These are phyloP conservation scores for Calypte anna DNA, from an alignment of 2,113 vertebrate genomes.

Conservation along the genomic window DNA sequence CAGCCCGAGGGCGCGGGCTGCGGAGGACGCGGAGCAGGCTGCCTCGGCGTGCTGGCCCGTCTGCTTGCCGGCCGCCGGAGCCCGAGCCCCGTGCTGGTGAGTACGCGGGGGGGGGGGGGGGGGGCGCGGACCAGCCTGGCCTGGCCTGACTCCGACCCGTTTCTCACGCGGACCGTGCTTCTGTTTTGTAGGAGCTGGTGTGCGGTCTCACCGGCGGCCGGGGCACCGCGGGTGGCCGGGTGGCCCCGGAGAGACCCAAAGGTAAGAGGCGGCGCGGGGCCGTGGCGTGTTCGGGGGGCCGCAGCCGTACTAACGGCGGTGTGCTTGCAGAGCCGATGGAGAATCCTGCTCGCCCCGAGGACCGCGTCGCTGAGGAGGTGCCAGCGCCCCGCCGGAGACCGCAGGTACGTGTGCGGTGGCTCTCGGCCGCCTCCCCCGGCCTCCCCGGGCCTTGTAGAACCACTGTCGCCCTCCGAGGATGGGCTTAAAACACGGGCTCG, in stretches of 20 bases:
- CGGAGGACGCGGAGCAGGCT: slow-evolving; percentile 84
- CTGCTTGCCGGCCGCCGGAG: slow-evolving; percentile 84
- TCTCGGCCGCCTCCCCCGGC: too few species aligned
- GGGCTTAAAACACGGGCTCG: too few species aligned
- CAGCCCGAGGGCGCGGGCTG: slow-evolving; percentile 84
- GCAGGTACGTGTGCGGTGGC: slow-evolving; percentile 57
- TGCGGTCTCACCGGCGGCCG: slow-evolving; percentile 70
- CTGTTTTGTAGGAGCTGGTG: slow-evolving; percentile 81
- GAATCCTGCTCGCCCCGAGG: neutral
- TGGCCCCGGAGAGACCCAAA: neutral
- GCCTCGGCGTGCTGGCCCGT: slow-evolving; percentile 77
- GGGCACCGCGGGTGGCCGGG: neutral
- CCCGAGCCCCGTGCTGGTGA: slow-evolving; percentile 86
- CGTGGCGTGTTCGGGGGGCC: neutral
- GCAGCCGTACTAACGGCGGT: neutral
- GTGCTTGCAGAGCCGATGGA: slow-evolving; percentile 49
- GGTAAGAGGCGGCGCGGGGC: slow-evolving; percentile 36
- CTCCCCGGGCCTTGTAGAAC: neutral
- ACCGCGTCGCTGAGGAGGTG: slow-evolving; percentile 49
- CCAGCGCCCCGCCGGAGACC: slow-evolving; percentile 50
- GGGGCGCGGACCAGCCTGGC: neutral
- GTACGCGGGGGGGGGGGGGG: neutral
- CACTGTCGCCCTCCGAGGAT: neutral
- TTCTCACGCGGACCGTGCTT: neutral
- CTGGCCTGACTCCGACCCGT: too few species aligned